phyloP scores from a whole-genome alignment of 64 coral and sea anemone species.

The Trachythela sp. region DNA sequence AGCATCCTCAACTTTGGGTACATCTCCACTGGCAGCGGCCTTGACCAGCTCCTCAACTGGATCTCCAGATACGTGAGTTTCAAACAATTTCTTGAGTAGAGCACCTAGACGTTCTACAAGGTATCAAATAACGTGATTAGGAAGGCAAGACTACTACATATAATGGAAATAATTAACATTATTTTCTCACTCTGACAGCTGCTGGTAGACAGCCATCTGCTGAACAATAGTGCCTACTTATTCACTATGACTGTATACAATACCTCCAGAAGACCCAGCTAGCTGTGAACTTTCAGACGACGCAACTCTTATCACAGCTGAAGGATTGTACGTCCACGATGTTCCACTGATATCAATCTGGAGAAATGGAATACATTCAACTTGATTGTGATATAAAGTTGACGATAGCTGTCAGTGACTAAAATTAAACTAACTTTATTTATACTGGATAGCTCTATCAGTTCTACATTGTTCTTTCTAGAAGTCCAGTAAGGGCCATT shows the following conservation, averaged over 20 bases:
- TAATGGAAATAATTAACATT: no score
- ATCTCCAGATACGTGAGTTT: slow-evolving; percentile 93
- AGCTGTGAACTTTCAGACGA: slow-evolving; percentile 69
- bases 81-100: slow-evolving; percentile 94
- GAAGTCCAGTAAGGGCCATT: no score
- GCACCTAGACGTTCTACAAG: slow-evolving; percentile 69
- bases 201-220: no score
- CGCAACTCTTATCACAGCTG: slow-evolving; percentile 74
- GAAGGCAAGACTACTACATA: no score
- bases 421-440: background rate
- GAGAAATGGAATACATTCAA: background rate
- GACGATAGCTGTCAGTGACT: background rate
- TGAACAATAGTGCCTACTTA: no score
- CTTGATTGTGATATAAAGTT: background rate
- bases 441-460: background rate
- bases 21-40: slow-evolving; percentile 86
- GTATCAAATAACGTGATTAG: background rate
- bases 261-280: slow-evolving; percentile 71
- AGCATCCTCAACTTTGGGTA: slow-evolving; percentile 68
- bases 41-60: slow-evolving; percentile 91
- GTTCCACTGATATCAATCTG: slow-evolving; percentile 98
- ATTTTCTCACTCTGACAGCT: no score
- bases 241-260: background rate
- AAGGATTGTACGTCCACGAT: slow-evolving; percentile 89
- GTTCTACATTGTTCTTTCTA: no score